Evolutionary conservation across 2,888 invertebrate species (phyloP).

Genomic region (Anthoptus insignis): DNA sequence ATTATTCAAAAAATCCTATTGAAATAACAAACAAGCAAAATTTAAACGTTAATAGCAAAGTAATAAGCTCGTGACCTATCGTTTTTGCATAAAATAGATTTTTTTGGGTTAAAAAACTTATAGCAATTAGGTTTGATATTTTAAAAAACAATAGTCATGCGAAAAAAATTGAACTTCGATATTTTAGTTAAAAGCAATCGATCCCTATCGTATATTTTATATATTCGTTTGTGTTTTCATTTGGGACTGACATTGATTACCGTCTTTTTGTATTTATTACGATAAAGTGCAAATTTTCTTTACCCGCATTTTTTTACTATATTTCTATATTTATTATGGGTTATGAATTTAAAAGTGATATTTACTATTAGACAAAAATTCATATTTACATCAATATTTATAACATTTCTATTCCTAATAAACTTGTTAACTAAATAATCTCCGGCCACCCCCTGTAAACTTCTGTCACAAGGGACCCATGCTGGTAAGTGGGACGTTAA

Average conservation of each 20-base stretch:
- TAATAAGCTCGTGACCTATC: constrained; percentile 22
- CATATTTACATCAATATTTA: too few relatives aligned
- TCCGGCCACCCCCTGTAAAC: too few relatives aligned
- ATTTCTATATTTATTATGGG: neutral
- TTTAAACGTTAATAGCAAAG: constrained; percentile 5
- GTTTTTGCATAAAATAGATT: constrained; percentile 24
- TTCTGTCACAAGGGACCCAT: too few relatives aligned
- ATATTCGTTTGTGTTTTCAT: neutral
- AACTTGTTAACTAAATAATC: too few relatives aligned
- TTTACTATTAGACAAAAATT: too few relatives aligned
- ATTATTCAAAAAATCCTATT: neutral
- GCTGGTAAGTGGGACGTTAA: too few relatives aligned
- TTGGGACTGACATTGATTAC: constrained; percentile 14
- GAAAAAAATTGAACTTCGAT: constrained; percentile 16
- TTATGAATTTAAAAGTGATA: too few relatives aligned
- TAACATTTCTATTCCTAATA: too few relatives aligned
- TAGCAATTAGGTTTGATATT: constrained; percentile 19
- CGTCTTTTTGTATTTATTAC: neutral
- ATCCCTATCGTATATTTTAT: constrained; percentile 19
- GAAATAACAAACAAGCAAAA: constrained; percentile 4
- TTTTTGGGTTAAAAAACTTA: constrained; percentile 6
- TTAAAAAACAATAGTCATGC: constrained; percentile 16
- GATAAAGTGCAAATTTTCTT: neutral
- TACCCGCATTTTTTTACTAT: neutral
- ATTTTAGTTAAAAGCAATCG: constrained; percentile 2